Percentiles rank a stretch among this genome's conserved stretches.
Evolutionary conservation across 2,113 vertebrate species (phyloP).

Genomic region (Acrocephalus kingi): DNA sequence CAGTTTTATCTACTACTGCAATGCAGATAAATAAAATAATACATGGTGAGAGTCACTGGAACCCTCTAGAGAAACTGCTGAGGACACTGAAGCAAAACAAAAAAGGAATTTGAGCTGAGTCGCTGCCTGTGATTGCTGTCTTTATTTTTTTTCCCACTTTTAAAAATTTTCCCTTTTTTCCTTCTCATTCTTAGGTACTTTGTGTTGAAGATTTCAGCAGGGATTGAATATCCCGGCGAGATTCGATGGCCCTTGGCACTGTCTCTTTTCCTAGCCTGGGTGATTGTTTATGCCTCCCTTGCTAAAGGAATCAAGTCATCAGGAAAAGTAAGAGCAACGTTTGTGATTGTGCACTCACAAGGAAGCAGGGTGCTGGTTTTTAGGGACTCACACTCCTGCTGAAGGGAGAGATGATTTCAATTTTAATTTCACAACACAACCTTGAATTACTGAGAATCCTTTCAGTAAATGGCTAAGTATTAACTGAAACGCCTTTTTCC

Average conservation of each 20-base stretch:
- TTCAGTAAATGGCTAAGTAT: neutral
- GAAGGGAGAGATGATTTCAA: neutral
- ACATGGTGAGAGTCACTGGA: neutral
- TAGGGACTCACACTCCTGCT: accelerated
- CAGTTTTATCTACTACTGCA: conserved; percentile 44
- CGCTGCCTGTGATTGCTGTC: neutral
- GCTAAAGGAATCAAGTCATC: conserved; percentile 99
- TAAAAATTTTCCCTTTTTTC: neutral
- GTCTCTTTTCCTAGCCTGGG: conserved; percentile 91
- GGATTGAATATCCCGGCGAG: conserved; percentile 95
- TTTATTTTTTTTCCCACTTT: neutral
- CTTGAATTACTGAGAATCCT: neutral
- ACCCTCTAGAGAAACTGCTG: neutral
- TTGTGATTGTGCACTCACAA: neutral
- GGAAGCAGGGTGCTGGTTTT: neutral
- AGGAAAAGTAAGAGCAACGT: conserved; percentile 86
- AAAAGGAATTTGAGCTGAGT: neutral
- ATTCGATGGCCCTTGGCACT: conserved; percentile 92
- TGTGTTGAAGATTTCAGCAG: conserved; percentile 96
- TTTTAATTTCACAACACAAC: too few species aligned
- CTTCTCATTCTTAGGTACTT: conserved; percentile 83
- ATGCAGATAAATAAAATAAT: conserved; percentile 65
- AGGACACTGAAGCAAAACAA: neutral
- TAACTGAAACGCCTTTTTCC: neutral
- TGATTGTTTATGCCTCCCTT: conserved; percentile 93